Conservation (phyloP, 2,797 vertebrate genomes). For the Lagorchestes hirsutus region DNA sequence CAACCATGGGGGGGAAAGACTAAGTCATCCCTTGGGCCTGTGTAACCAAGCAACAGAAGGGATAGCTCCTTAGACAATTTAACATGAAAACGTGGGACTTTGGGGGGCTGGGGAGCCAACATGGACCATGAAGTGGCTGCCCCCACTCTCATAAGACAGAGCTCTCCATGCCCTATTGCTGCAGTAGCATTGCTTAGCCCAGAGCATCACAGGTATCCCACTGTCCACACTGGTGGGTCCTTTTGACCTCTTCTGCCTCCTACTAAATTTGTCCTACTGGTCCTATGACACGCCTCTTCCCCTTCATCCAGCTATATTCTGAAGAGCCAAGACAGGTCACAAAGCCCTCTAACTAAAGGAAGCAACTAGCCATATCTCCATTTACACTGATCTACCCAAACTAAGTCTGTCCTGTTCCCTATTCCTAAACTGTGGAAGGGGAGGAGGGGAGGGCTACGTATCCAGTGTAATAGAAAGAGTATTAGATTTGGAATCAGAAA, state of each 20-base stretch:
- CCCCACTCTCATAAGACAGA: conserved; percentile 10
- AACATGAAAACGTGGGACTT: not conserved
- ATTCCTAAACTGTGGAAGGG: not conserved
- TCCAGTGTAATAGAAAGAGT: not conserved
- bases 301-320: conserved; percentile 20
- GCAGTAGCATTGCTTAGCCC: not conserved
- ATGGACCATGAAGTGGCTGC: not conserved
- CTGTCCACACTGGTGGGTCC: not conserved
- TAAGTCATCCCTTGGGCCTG: not conserved
- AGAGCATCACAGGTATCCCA: not conserved
- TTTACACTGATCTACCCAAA: not conserved
- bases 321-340: not conserved
- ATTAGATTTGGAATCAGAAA: not conserved
- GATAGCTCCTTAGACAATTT: not conserved
- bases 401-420: not conserved
- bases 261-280: conserved; percentile 16
- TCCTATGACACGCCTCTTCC: not conserved
- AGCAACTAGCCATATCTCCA: not conserved
- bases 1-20: not conserved
- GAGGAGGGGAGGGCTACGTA: not conserved
- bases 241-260: conserved; percentile 12
- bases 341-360: conserved; percentile 13
- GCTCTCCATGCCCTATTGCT: not conserved
- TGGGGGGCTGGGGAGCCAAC: not conserved
- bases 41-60: not conserved